Conservation (phyloP, 2,888 invertebrate species). For the Ariolimax columbianus region DNA sequence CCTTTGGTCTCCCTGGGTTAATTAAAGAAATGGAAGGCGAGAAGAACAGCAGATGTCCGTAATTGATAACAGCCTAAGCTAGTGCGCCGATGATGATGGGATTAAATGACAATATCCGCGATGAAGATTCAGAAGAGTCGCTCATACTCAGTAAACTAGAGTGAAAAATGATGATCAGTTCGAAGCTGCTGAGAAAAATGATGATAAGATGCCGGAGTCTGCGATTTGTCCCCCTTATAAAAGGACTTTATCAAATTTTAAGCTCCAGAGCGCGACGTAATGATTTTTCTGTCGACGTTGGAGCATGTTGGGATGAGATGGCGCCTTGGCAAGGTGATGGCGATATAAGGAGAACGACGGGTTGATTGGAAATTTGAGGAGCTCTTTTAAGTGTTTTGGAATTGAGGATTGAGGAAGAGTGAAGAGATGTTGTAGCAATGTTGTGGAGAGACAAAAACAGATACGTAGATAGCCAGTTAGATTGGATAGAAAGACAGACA, state of each 20-base stretch:
- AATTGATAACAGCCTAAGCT: constrained; percentile 23
- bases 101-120: neutral
- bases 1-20: constrained; percentile 16
- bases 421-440: neutral
- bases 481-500: neutral
- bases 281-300: constrained; percentile 33
- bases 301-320: constrained; percentile 20
- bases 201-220: neutral
- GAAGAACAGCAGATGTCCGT: constrained; percentile 20
- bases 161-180: neutral
- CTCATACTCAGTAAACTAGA: neutral
- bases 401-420: neutral
- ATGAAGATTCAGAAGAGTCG: neutral
- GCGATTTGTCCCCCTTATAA: neutral
- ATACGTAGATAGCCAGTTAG: neutral
- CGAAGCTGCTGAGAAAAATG: neutral
- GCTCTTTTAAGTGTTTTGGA: neutral
- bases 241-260: constrained; percentile 25
- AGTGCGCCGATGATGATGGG: neutral
- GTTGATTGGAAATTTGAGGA: constrained; percentile 9
- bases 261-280: constrained; percentile 1
- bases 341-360: neutral
- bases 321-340: neutral
- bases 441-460: neutral
- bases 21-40: constrained; percentile 41